A percentile compares a stretch with the other conserved stretches of the same genome.
Conservation (phyloP, 2,797 vertebrate genomes). For the Fratercula arctica region DNA sequence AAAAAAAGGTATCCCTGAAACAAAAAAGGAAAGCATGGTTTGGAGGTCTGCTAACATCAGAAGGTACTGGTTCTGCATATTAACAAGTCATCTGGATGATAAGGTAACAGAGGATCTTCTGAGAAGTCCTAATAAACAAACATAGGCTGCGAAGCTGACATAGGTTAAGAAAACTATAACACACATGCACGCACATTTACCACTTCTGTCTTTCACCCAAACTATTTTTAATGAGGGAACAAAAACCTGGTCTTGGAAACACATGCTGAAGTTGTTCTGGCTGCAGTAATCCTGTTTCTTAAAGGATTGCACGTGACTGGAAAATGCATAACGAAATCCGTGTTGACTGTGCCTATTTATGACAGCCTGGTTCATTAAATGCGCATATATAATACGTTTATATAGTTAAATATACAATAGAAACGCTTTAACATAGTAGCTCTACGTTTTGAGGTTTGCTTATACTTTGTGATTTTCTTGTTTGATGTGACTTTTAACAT, state of each 20-base stretch:
- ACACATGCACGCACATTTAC: not conserved
- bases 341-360: conserved; percentile 82
- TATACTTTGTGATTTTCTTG: conserved; percentile 57
- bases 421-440: conserved; percentile 5
- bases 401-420: not conserved
- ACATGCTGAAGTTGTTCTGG: not conserved
- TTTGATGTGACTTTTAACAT: conserved; percentile 68
- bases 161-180: not conserved
- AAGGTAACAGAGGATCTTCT: not conserved
- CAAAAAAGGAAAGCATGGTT: not conserved
- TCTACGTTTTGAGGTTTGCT: conserved; percentile 55
- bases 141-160: not conserved
- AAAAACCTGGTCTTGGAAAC: not conserved
- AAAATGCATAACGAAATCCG: not conserved
- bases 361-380: conserved; percentile 60
- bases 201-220: not conserved
- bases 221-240: not conserved
- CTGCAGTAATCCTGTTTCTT: not conserved
- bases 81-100: not conserved
- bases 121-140: not conserved
- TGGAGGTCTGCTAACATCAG: not conserved
- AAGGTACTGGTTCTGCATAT: not conserved
- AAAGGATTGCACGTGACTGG: not conserved
- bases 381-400: not conserved
- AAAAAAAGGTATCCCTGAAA: not conserved